These are phyloP conservation scores for Macaria liturata DNA, from an alignment of 2,888 invertebrate species.

Conservation along the genomic window DNA sequence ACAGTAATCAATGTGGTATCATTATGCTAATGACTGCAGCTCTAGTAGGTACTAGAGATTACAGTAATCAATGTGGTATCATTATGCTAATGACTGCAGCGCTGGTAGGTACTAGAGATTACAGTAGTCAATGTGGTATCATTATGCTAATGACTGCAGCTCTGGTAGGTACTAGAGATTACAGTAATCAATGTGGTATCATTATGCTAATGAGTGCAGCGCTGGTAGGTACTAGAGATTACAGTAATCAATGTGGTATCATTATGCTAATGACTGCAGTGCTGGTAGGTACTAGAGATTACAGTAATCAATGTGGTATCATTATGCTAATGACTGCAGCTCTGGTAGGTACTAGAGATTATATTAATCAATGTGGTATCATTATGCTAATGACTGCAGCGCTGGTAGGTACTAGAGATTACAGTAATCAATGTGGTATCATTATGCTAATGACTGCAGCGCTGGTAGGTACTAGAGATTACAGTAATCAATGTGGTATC, in stretches of 20 bases:
- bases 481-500: background rate
- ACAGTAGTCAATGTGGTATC: background rate
- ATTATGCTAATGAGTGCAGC: constrained; percentile 1
- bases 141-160: constrained; percentile 1
- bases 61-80: background rate
- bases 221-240: constrained; percentile 2
- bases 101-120: constrained; percentile 2
- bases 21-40: constrained; percentile 1
- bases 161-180: constrained; percentile 2
- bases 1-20: background rate
- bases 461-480: constrained; percentile 2
- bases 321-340: constrained; percentile 1
- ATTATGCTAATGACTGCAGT: constrained; percentile 1
- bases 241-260: background rate
- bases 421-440: background rate
- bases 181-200: background rate
- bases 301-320: background rate
- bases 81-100: constrained; percentile 1
- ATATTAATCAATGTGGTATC: background rate
- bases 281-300: constrained; percentile 2
- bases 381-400: constrained; percentile 1
- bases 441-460: constrained; percentile 1
- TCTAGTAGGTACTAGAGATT: constrained; percentile 2
- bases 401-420: constrained; percentile 2
- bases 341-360: constrained; percentile 2